These are phyloP conservation scores for Mythimna pallens DNA, from an alignment of 2,888 invertebrate species.

Conservation along the genomic window DNA sequence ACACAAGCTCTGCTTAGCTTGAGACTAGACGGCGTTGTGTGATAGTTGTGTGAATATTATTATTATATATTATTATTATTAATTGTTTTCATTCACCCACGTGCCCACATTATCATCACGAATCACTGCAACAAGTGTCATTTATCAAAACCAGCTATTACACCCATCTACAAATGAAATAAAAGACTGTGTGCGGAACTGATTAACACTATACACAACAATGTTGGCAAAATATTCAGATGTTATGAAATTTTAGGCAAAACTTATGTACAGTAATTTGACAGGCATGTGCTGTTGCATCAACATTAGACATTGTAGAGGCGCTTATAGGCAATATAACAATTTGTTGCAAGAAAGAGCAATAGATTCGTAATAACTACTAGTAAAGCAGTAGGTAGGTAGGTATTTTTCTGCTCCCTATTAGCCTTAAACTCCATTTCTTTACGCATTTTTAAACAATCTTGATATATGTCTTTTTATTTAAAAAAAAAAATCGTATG, in stretches of 20 bases:
- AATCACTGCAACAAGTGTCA: slow-evolving; percentile 31
- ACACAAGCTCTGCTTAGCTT: too few relatives aligned
- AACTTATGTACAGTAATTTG: neutral
- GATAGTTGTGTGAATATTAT: too few relatives aligned
- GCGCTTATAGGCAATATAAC: neutral
- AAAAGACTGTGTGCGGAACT: slow-evolving; percentile 30
- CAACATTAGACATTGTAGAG: neutral
- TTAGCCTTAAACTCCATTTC: too few relatives aligned
- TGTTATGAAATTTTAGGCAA: slow-evolving; percentile 31
- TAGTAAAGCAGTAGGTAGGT: neutral
- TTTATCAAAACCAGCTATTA: slow-evolving; percentile 21
- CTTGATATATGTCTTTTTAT: too few relatives aligned
- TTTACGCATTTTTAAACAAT: too few relatives aligned
- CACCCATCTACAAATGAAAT: slow-evolving; percentile 24
- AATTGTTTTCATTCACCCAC: slow-evolving; percentile 77
- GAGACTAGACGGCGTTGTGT: too few relatives aligned
- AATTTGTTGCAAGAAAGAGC: slow-evolving; percentile 1
- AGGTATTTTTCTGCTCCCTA: too few relatives aligned
- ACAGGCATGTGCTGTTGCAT: slow-evolving; percentile 5
- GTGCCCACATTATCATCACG: slow-evolving; percentile 66
- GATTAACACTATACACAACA: slow-evolving; percentile 32
- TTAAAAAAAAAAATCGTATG: too few relatives aligned
- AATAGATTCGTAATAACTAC: neutral
- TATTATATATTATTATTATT: too few relatives aligned
- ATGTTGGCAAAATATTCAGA: slow-evolving; percentile 34